Base-by-base conservation (phyloP, 2,113 vertebrate species). In the Edolisoma coerulescens region DNA sequence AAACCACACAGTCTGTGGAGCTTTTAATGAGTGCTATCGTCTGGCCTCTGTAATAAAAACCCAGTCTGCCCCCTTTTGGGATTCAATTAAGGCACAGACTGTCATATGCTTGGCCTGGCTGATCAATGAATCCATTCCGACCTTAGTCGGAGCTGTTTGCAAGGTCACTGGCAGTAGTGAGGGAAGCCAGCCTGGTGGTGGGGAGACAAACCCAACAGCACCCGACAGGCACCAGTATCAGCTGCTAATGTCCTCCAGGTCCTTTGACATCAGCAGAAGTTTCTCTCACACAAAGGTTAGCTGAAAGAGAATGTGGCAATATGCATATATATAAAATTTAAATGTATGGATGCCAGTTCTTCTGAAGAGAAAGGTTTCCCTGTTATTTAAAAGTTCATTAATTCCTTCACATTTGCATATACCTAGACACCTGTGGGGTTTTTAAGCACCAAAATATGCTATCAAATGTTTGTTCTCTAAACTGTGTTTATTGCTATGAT, bases 71-170 rank as follows among this genome's bases (percentile, higher is more conserved):
- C 98, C 98, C 98, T 98, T 98, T 98, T 98, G 98, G 98, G 98
- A 98, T 98, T 98, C 98, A 98, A 98, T 98, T 98, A 98, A 98
- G 98, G 98, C 98, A 97, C 97, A 98, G 98, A 98, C 98, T 99
- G 98, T 99, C 98, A 98, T 98, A 98, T 98, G 98, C 98, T 98
- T 97, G 97, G 98, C 96, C 98, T 98, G 97, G 97, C 98, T 98
- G 98, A 99, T 99, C 98, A 98, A 99, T 98, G 98, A 98, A 98
- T 98, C 98, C 97, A 98, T 98, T 98, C 98, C 98, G 96, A 98
- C 98, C 98, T 98, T 98, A 98, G 98, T 98, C 90, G 70, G 98
- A 97, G 98, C 97, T 97, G 97, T 98, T 98, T 98, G 97, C 98
- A 98, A 98, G 98, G 98, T 98, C 98, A 98, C 96, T 94, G 91